Evolutionary conservation across 92 coral and sea anemone genomes (phyloP).

Genomic region (Blastomussa wellsi): DNA sequence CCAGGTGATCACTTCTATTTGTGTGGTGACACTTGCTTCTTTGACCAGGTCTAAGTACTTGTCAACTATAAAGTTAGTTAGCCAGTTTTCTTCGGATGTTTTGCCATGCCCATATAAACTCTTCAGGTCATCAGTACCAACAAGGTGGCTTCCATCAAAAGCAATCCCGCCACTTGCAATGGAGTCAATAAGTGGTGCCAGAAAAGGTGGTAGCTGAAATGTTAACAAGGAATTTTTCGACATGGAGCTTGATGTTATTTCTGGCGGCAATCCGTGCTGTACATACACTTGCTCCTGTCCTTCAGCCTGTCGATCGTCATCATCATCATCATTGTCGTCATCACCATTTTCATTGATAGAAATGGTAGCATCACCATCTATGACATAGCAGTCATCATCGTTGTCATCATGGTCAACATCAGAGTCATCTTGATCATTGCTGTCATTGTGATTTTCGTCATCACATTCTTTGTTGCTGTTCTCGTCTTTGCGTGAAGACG

Average conservation of each 20-base stretch:
- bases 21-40: slow-evolving; percentile 2
- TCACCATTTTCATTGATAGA: neutral
- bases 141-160: slow-evolving; percentile 28
- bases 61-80: slow-evolving; percentile 46
- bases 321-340: neutral
- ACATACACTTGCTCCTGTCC: slow-evolving; percentile 22
- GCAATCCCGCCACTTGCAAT: slow-evolving; percentile 46
- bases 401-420: neutral
- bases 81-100: slow-evolving; percentile 47
- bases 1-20: slow-evolving; percentile 44
- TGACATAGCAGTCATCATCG: neutral
- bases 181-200: slow-evolving; percentile 37
- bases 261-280: slow-evolving; percentile 30
- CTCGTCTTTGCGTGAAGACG: slow-evolving; percentile 9
- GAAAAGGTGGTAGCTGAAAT: slow-evolving; percentile 47
- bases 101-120: slow-evolving; percentile 42
- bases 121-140: slow-evolving; percentile 30
- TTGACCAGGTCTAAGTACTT: slow-evolving; percentile 37
- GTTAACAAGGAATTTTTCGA: slow-evolving; percentile 18
- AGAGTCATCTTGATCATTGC: neutral
- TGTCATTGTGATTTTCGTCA: too few relatives aligned
- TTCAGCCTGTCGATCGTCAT: neutral
- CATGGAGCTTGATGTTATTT: slow-evolving; percentile 5
- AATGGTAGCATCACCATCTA: too few relatives aligned
- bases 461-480: neutral